Evolutionary conservation across 2,888 invertebrate genomes (phyloP).

Genomic region (Parascotia fuliginaria): DNA sequence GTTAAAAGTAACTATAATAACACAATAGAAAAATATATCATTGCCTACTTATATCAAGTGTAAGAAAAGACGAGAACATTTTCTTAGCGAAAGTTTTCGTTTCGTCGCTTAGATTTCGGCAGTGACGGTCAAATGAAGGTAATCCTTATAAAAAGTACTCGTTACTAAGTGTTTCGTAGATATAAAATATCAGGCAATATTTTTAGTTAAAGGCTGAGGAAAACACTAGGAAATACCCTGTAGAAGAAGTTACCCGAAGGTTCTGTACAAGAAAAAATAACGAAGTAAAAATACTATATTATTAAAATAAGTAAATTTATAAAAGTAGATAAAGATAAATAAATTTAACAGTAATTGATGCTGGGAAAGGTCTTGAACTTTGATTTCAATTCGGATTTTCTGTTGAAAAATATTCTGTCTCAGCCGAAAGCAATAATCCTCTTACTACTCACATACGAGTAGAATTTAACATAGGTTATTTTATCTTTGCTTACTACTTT

Average conservation of each 20-base stretch:
- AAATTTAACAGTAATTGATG: too few relatives aligned
- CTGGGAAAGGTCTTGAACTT: too few relatives aligned
- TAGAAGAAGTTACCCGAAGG: not conserved
- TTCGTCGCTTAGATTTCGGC: conserved; percentile 1
- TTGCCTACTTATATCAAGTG: not conserved
- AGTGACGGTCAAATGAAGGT: conserved; percentile 4
- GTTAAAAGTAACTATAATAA: too few relatives aligned
- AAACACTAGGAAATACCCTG: not conserved
- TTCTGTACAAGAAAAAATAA: not conserved
- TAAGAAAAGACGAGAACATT: conserved; percentile 3
- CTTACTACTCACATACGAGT: too few relatives aligned
- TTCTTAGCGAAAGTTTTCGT: not conserved
- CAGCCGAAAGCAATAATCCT: too few relatives aligned
- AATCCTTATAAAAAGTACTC: conserved; percentile 13
- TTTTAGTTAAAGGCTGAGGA: conserved; percentile 43
- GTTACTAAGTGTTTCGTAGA: conserved; percentile 21
- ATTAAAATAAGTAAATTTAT: too few relatives aligned
- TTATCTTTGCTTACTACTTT: too few relatives aligned
- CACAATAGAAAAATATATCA: not conserved
- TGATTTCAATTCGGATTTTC: too few relatives aligned
- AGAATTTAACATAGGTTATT: too few relatives aligned
- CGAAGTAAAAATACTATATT: too few relatives aligned
- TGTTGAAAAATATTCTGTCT: too few relatives aligned
- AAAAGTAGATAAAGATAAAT: too few relatives aligned
- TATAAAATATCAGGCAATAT: conserved; percentile 43